Percentiles rank a stretch among this genome's conserved stretches.
Evolutionary conservation across 2,888 invertebrate genomes (phyloP).

Genomic region (Halocaridina rubra): DNA sequence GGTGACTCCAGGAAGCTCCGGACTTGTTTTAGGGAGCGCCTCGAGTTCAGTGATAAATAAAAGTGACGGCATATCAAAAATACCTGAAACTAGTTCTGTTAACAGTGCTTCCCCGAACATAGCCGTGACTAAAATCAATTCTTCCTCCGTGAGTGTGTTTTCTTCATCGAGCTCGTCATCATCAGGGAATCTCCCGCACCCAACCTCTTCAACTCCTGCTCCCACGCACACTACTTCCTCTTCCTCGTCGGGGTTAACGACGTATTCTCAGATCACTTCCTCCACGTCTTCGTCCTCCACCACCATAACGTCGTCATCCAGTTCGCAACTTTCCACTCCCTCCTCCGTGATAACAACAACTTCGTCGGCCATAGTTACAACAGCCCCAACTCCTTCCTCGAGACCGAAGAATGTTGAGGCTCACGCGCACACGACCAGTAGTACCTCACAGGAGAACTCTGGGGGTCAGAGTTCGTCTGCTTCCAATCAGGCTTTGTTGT

Average conservation of each 20-base stretch:
- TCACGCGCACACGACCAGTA: constrained; percentile 9
- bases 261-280: neutral
- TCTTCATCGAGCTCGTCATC: constrained; percentile 18
- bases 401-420: constrained; percentile 21
- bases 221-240: constrained; percentile 23
- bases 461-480: constrained; percentile 24
- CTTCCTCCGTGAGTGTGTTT: constrained; percentile 33
- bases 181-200: constrained; percentile 18
- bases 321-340: neutral
- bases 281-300: constrained; percentile 32
- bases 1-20: constrained; percentile 36
- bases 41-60: neutral
- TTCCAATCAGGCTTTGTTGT: constrained; percentile 14
- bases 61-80: constrained; percentile 34
- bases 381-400: constrained; percentile 2
- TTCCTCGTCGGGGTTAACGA: constrained; percentile 7
- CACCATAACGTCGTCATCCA: constrained; percentile 20
- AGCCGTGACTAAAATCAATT: constrained; percentile 22
- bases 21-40: constrained; percentile 12
- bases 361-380: constrained; percentile 35
- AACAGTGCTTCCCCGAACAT: constrained; percentile 32
- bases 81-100: constrained; percentile 30
- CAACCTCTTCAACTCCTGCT: constrained; percentile 22
- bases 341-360: constrained; percentile 30
- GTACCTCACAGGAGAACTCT: constrained; percentile 20